Evolutionary conservation across 2,113 vertebrate genomes (phyloP).

Genomic region (Sitta europaea): DNA sequence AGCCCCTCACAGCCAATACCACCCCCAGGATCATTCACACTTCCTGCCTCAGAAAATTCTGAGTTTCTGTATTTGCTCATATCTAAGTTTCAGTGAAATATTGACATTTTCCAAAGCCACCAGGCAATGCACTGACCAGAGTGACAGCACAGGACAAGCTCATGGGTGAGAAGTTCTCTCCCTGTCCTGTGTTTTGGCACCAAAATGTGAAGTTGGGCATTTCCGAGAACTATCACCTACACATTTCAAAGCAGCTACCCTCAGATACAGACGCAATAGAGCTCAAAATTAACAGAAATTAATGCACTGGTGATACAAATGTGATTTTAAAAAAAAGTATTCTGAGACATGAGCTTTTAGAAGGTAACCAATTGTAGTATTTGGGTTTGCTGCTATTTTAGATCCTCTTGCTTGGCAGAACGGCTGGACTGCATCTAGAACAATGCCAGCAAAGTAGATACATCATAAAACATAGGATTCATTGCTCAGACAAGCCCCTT

Average conservation of each 20-base stretch:
- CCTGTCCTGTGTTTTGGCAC: neutral
- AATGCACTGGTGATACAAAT: neutral
- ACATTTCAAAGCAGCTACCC: neutral
- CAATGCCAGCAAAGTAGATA: neutral
- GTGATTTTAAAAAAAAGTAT: neutral
- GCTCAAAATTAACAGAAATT: neutral
- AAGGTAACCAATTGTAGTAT: neutral
- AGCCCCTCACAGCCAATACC: neutral
- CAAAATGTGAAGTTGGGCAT: neutral
- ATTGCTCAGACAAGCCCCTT: neutral
- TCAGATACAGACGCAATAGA: neutral
- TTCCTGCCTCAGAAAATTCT: neutral
- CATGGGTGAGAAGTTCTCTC: neutral
- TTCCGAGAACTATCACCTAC: neutral
- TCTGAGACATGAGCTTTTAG: neutral
- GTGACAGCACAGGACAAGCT: neutral
- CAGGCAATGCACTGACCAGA: neutral
- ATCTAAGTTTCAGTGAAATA: neutral
- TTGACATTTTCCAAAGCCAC: neutral
- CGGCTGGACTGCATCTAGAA: neutral
- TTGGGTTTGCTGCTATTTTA: neutral
- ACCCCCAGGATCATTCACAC: neutral
- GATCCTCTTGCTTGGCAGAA: neutral
- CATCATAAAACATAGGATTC: neutral
- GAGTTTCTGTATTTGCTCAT: neutral